Base-by-base conservation (phyloP, 2,797 vertebrate species). In the Arctocebus calabarensis region DNA sequence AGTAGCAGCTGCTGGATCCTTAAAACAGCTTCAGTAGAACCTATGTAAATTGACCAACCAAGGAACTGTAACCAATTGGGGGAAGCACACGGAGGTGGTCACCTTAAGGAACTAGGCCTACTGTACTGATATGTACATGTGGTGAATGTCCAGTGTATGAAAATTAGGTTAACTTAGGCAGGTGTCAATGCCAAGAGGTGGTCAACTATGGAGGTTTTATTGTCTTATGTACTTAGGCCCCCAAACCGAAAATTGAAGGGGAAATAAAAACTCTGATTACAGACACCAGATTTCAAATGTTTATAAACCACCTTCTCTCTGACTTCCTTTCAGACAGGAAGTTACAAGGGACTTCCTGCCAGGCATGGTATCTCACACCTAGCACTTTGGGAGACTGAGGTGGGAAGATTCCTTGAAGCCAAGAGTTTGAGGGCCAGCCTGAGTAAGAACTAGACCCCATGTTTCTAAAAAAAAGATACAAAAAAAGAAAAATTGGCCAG, bases 181-280 rank as follows among this genome's bases (percentile, higher is more conserved):
- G 48, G 48, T 52, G 3, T 52, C 48, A 52, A 52, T 52, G 11
- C 16, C 16, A 14, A 14, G 48, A 16, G 48, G 48, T 52, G 14
- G 48, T 52, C 48, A 52, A 52, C 14, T 52, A 52, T 52, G 48
- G 48, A 52, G 48, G 14, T 16, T 52, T 52, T 52, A 52, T 52
- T 52, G 48, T 52, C 14, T 16, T 52, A 86, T 84, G n/a, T 78
- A 37, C 43, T 85, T 88, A 90, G 43, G 45, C 66, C 61, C 55
- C 82, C 68, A 66, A 79, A 81, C 90, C 75, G 83, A 90, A 94
- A 91, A 82, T 34, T 66, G 66, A 43, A 94, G 70, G 66, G 40
- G 48, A 79, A 97, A 68, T 77, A 90, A 95, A 90, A 95, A 73
- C 29, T 13, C 29, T 81, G 62, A 64, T 68, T 68, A 77, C 13